These are phyloP conservation scores for Neotoxoptera formosana DNA, from an alignment of 1,140 invertebrate species.

Conservation along the genomic window DNA sequence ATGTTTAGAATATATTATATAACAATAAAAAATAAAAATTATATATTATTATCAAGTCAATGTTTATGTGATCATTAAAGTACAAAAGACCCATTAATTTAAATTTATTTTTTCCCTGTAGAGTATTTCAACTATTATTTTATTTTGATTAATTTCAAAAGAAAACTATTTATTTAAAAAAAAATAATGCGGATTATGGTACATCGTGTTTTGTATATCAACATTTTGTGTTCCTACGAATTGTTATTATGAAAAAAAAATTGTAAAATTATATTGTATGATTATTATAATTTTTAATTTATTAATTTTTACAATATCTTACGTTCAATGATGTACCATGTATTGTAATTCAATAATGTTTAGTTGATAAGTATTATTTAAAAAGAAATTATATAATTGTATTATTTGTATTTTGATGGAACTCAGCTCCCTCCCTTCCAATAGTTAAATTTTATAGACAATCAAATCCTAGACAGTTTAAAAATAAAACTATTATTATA, in stretches of 20 bases:
- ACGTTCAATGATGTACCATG: background rate
- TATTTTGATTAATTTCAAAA: conserved; percentile 1
- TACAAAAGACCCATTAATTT: conserved; percentile 53
- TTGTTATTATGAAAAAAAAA: conserved; percentile 34
- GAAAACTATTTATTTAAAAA: background rate
- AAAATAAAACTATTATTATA: conserved; percentile 30
- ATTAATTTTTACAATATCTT: conserved; percentile 35
- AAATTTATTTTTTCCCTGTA: conserved; percentile 43
- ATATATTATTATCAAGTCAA: conserved; percentile 55
- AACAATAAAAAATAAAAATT: conserved; percentile 10
- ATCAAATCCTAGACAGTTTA: conserved; percentile 43
- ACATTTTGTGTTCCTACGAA: conserved; percentile 55
- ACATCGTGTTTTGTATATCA: conserved; percentile 27
- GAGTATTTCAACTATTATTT: conserved; percentile 48
- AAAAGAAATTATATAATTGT: background rate
- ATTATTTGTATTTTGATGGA: conserved; percentile 35
- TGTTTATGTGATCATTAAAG: conserved; percentile 55
- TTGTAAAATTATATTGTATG: conserved; percentile 2
- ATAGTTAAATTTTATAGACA: conserved; percentile 53
- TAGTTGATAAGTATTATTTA: conserved; percentile 41
- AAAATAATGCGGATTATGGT: background rate
- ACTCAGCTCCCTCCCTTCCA: background rate
- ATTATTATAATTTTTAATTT: conserved; percentile 34
- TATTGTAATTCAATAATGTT: conserved; percentile 27
- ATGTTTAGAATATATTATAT: background rate